Conservation (phyloP, 1,140 invertebrate species). For the Oncopodura yosiiana region DNA sequence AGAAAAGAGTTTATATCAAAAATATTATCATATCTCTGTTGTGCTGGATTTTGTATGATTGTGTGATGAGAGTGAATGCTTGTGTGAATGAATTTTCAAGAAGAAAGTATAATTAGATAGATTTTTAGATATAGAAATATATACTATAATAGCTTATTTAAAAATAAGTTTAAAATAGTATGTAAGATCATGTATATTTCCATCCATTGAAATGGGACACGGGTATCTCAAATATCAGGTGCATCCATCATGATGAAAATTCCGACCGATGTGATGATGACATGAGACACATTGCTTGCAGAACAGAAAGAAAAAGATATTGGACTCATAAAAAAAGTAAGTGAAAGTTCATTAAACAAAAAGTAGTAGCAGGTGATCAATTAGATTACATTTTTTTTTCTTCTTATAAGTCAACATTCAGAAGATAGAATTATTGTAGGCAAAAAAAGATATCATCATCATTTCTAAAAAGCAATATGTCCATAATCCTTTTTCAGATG, state of each 20-base stretch:
- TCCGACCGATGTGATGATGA: too few relatives aligned
- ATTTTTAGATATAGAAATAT: too few relatives aligned
- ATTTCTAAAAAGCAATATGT: slow-evolving; percentile 9
- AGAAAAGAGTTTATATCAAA: slow-evolving; percentile 3
- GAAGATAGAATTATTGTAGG: too few relatives aligned
- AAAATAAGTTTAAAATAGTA: too few relatives aligned
- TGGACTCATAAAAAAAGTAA: slow-evolving; percentile 6
- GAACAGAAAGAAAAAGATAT: slow-evolving; percentile 6
- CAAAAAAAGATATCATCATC: background rate
- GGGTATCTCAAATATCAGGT: slow-evolving; percentile 15
- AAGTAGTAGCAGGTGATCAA: too few relatives aligned
- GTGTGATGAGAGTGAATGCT: background rate
- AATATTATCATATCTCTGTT: slow-evolving; percentile 2
- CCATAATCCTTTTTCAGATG: slow-evolving; percentile 23
- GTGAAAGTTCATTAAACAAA: slow-evolving; percentile 5
- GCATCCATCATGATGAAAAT: too few relatives aligned
- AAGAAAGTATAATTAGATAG: background rate
- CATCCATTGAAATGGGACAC: slow-evolving; percentile 10
- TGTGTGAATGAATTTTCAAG: slow-evolving; percentile 1
- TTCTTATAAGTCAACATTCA: too few relatives aligned
- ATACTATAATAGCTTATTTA: too few relatives aligned
- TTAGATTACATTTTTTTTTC: too few relatives aligned
- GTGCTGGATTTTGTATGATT: background rate
- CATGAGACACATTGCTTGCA: slow-evolving; percentile 2
- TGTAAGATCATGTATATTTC: too few relatives aligned